These are phyloP conservation scores for Reinhardtius hippoglossoides DNA, from an alignment of 2,113 vertebrate species.

Conservation along the genomic window DNA sequence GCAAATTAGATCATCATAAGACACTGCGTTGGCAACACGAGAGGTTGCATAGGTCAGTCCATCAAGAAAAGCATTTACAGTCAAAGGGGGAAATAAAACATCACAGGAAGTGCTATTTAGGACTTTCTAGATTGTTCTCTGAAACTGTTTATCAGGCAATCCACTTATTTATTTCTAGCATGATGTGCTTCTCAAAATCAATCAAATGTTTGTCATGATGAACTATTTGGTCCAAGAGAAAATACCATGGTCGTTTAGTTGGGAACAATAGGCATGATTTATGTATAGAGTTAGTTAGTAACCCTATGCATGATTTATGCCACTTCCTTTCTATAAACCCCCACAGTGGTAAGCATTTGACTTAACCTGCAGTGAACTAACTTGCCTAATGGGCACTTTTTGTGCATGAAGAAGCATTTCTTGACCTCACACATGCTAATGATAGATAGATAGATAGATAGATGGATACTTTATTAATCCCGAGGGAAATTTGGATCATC, in stretches of 20 bases:
- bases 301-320: conserved; percentile 40
- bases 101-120: neutral
- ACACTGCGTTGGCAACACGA: neutral
- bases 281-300: conserved; percentile 5
- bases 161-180: neutral
- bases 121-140: neutral
- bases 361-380: conserved; percentile 29
- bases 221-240: neutral
- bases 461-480: too few relatives aligned
- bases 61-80: neutral
- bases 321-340: conserved; percentile 6
- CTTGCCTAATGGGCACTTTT: conserved; percentile 38
- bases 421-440: conserved; percentile 8
- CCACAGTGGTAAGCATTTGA: conserved; percentile 5
- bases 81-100: neutral
- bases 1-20: neutral
- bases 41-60: neutral
- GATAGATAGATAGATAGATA: too few relatives aligned
- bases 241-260: neutral
- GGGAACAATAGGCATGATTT: neutral
- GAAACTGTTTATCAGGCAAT: too few relatives aligned
- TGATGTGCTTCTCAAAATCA: neutral
- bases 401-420: conserved; percentile 18
- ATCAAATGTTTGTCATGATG: neutral
- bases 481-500: too few relatives aligned